Percentiles rank a stretch among this genome's conserved stretches.
Evolutionary conservation across 1,140 invertebrate genomes (phyloP).

Genomic region (Telenomus remus): DNA sequence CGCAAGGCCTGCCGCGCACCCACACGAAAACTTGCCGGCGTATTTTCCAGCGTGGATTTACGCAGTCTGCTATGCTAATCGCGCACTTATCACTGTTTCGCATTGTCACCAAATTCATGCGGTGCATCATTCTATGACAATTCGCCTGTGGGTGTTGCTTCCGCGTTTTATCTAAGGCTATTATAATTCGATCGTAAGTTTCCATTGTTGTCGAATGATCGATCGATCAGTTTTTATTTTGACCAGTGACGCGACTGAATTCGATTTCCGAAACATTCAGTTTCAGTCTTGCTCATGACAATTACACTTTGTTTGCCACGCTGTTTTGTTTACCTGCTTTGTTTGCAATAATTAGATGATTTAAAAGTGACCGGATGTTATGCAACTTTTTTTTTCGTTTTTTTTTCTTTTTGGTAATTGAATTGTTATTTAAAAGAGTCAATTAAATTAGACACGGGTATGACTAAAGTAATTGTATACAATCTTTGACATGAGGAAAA

Average conservation of each 20-base stretch:
- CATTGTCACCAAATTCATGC: constrained; percentile 23
- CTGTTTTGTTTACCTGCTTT: not conserved
- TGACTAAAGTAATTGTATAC: too few species aligned
- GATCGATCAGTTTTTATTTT: constrained; percentile 6
- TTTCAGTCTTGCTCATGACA: constrained; percentile 1
- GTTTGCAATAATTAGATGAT: constrained; percentile 6
- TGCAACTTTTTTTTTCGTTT: not conserved
- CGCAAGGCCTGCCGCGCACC: constrained; percentile 36
- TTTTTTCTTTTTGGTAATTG: not conserved
- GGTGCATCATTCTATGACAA: constrained; percentile 7
- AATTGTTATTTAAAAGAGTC: not conserved
- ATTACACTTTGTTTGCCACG: constrained; percentile 23
- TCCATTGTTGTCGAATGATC: constrained; percentile 38
- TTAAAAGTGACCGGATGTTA: not conserved
- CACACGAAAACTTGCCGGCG: constrained; percentile 28
- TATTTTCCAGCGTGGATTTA: constrained; percentile 21
- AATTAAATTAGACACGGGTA: too few species aligned
- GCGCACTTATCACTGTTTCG: constrained; percentile 18
- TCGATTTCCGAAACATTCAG: not conserved
- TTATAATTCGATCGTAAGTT: constrained; percentile 18
- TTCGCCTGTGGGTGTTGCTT: constrained; percentile 13
- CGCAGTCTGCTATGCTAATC: constrained; percentile 45
- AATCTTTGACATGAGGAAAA: too few species aligned
- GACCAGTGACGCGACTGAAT: constrained; percentile 1
- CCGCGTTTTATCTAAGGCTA: constrained; percentile 30